Evolutionary conservation across 2,113 vertebrate species (phyloP), one percentile per base, ranked within the genome.

Genomic region (Uria aalge): DNA sequence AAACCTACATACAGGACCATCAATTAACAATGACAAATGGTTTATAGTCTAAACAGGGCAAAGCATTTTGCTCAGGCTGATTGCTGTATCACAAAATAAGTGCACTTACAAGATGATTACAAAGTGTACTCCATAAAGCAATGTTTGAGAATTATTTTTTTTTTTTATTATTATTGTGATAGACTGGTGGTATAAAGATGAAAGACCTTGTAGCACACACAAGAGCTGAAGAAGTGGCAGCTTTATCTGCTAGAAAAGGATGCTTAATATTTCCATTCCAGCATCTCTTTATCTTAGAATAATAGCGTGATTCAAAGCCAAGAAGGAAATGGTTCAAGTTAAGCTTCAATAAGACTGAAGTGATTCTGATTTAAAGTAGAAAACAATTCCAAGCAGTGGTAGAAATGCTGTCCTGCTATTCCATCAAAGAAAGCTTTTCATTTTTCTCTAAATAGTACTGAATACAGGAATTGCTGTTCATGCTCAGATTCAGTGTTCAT

Each of bases 11-110:
- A 55, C 12, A 79, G 52, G 78, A 41, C 32, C 20, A 74, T 91
- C 85, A 93, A 77, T 97, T 93, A 96, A 74, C 53, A 71, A 63
- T 85, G 38, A 52, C 73, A 88, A 95, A 95, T 90, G 96, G 94
- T 96, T 96, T 93, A 89, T 79, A 93, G 63, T 57, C 50, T 95
- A 66, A 94, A 93, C 63, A 94, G 56, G 52, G 67, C 52, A 81
- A 89, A 96, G 55, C 32, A 43, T 92, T 97, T 82, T 96, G 63
- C 41, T 62, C 55, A 79, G 47, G 34, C 53, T 90, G 66, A 90
- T 91, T 75, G 59, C 55, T 83, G 29, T 74, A 88, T 91, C 47
- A 80, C 66, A 63, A 72, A 95, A 75, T 84, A 80, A 91, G 57
- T 80, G 63, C 52, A 76, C 40, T 97, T 92, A 94, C 40, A 95